Base-by-base conservation (phyloP, 1,140 invertebrate species). In the Bathynomus jamesi region DNA sequence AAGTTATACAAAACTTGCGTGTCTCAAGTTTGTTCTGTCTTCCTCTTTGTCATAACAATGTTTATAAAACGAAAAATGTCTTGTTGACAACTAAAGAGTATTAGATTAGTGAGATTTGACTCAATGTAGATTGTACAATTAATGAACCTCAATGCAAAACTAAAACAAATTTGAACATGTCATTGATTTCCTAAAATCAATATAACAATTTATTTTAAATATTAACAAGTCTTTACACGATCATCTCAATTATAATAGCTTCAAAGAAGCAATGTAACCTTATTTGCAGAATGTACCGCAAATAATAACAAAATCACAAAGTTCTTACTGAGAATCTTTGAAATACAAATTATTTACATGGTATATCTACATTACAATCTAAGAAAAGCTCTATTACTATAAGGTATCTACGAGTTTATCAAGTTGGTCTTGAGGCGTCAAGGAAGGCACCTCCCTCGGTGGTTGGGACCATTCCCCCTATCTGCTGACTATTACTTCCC, bases 401-500 rank as follows among this genome's bases (percentile, higher is more conserved):
- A 96, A 92, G 82, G 93, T 90, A 85, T 96, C 93, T 78, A 94
- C 92, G 84, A 93, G 94, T 84, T 95, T 94, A 77, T 90, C 91
- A 76, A 96, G 86, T 83, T 94, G 91, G 84, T 95, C 93, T 83
- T 94, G 92, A 77, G 91, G 91, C 78, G 92, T 94, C 85, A 94
- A 88, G 53, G 89, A 85, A 27, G 87, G 83, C 28, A 86, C 85
- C 61, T 89, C 88, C 53, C 64, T 80, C 82, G 10, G 78, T 79
- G 79, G 70, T 78, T 67, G 67, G 72, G 71, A 68, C 70, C 69
- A 71, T 73, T 27, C 66, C 72, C 64, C 75, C 70, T 69, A 73
- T 71, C 60, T 67, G 71, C 29, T 77, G 69, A 65, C 80, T 75
- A 78, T 79, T 78, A 79, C 84, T 81, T 30, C 61, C 67, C 25